A percentile compares a stretch with the other conserved stretches of the same genome.
phyloP scores from a whole-genome alignment of 92 coral and sea anemone species.

The Palythoa grandiflora region DNA sequence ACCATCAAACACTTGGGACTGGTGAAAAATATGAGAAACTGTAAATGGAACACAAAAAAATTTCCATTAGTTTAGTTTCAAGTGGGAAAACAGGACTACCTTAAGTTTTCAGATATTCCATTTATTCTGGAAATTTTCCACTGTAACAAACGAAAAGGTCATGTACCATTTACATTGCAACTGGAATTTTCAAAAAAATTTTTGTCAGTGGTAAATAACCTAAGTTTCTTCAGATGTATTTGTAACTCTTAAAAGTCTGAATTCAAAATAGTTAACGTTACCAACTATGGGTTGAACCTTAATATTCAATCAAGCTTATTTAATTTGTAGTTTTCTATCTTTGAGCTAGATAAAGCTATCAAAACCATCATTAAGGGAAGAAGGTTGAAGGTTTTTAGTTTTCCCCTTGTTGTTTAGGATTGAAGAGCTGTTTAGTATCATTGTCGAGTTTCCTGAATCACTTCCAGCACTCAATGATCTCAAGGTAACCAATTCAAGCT shows the following conservation, averaged over 20 bases:
- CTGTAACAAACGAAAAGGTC: no score
- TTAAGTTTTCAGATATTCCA: no score
- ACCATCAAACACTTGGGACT: no score
- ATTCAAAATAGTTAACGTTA: background rate
- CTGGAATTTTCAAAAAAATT: no score
- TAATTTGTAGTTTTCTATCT: background rate
- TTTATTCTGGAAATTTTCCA: no score
- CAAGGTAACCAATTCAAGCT: constrained; percentile 65
- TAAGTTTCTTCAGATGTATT: no score
- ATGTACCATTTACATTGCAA: no score
- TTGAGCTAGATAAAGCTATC: background rate
- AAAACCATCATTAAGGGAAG: background rate
- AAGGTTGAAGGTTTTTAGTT: background rate
- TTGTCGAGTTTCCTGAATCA: constrained; percentile 97
- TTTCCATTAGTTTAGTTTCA: no score
- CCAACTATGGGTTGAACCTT: background rate
- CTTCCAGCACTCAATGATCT: constrained; percentile 94
- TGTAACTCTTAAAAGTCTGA: background rate
- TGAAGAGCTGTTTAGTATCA: constrained; percentile 89
- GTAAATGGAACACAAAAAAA: no score
- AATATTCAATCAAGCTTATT: background rate
- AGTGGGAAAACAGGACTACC: no score
- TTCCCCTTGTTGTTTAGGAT: constrained; percentile 58
- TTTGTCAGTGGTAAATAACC: no score
- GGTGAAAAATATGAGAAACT: no score